Base-by-base conservation (phyloP, 2,113 vertebrate species). In the Manacus vitellinus region DNA sequence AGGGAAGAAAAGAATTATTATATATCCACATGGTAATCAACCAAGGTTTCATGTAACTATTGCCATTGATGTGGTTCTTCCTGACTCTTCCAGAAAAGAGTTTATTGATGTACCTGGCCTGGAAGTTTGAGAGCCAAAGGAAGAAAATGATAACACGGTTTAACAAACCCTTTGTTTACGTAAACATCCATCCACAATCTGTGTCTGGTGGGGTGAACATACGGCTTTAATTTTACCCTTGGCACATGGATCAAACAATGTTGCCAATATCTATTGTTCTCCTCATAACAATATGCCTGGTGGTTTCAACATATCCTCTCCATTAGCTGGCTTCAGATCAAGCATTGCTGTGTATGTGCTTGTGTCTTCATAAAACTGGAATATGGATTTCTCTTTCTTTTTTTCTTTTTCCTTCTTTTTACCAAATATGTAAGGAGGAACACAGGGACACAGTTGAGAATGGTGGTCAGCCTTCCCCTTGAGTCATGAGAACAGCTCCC, bases 181-280 rank as follows among this genome's bases (percentile, higher is more conserved):
- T 93, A 98, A 98, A 97, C 75, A 97, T 96, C 86, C 81, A 95
- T 98, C 94, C 94, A 96, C 93, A 94, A 97, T 96, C 94, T 95
- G 93, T 94, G 91, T 96, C 91, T 94, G 94, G 96, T 16, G 68
- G 94, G 93, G 89, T 91, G 88, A 97, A 92, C 97, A 98, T 97
- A 97, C 85, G 96, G 97, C 95, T 97, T 97, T 97, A 97, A 98
- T 98, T 98, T 98, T 97, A 94, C 97, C 97, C 94, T 97, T 98
- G 97, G 98, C 96, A 95, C 92, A 65, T 41, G 97, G 97, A 98
- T 97, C 97, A 98, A 98, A 98, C 97, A 88, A 97, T 92, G 91
- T 97, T 98, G 94, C 97, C 96, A 98, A 81, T 98, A 98, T 98
- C 97, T 97, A 95, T 97, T 98, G 95, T 98, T 97, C 96, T 98